phyloP scores from a whole-genome alignment of 2,113 vertebrate genomes.

The Heloderma charlesbogerti region DNA sequence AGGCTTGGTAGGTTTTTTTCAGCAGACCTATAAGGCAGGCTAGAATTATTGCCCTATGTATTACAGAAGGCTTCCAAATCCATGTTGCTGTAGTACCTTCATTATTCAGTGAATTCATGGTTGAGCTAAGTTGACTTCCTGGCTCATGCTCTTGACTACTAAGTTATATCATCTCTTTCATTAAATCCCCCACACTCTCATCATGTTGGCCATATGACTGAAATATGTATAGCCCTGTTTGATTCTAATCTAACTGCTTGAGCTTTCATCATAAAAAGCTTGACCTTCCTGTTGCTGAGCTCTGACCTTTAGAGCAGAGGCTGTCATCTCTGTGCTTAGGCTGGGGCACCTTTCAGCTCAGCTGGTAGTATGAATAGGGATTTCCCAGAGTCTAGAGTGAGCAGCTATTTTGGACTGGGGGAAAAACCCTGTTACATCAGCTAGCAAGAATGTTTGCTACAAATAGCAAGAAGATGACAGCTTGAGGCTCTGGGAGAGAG shows the following conservation, averaged over 20 bases:
- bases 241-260: not conserved
- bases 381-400: conserved; percentile 7
- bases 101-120: not conserved
- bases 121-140: not conserved
- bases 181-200: not conserved
- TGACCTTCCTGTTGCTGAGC: not conserved
- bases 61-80: not conserved
- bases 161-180: no score
- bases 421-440: not conserved
- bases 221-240: not conserved
- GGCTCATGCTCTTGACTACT: not conserved
- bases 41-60: not conserved
- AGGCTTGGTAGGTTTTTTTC: not conserved
- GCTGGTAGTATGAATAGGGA: not conserved
- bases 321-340: not conserved
- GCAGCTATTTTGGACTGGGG: not conserved
- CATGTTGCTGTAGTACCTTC: no score
- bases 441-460: not conserved
- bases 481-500: not conserved
- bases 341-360: not conserved
- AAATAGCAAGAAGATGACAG: not conserved
- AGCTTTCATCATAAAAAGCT: not conserved
- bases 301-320: no score
- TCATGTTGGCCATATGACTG: not conserved
- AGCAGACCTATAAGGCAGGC: not conserved